Conservation (phyloP, 2,888 invertebrate genomes). For the Brachylomia viminalis region DNA sequence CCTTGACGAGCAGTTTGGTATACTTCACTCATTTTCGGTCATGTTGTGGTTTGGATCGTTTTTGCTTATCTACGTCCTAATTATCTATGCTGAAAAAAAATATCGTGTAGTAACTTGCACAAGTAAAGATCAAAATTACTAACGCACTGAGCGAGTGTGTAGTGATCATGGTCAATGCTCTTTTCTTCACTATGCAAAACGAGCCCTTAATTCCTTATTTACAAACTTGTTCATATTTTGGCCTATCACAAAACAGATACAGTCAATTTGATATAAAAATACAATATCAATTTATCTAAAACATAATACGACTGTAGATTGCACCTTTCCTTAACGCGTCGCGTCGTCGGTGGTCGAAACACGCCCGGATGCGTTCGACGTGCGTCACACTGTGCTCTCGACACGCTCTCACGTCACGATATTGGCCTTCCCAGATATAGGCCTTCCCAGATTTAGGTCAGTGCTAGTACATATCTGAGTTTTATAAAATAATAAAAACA, state of each 20-base stretch:
- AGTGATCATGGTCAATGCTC: too few species aligned
- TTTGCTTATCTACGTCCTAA: too few species aligned
- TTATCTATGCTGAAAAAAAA: not conserved
- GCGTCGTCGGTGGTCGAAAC: conserved; percentile 3
- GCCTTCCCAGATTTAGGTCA: conserved; percentile 31
- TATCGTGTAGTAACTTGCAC: not conserved
- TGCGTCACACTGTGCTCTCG: conserved; percentile 35
- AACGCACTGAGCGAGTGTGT: not conserved
- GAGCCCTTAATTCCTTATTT: not conserved
- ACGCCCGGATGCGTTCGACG: conserved; percentile 19
- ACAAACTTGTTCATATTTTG: not conserved
- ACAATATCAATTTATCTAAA: not conserved
- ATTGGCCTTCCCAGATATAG: conserved; percentile 38
- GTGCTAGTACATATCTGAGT: conserved; percentile 7
- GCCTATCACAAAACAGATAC: not conserved
- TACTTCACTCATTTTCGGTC: too few species aligned
- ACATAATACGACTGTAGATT: not conserved
- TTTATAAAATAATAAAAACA: not conserved
- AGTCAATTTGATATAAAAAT: too few species aligned
- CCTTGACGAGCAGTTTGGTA: too few species aligned
- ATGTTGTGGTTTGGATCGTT: too few species aligned
- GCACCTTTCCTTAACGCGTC: not conserved
- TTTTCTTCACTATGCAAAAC: not conserved
- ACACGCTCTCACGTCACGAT: conserved; percentile 31
- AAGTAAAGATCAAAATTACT: not conserved